Conservation (phyloP, 2,888 invertebrate species). For the Toxonevra muliebris region DNA sequence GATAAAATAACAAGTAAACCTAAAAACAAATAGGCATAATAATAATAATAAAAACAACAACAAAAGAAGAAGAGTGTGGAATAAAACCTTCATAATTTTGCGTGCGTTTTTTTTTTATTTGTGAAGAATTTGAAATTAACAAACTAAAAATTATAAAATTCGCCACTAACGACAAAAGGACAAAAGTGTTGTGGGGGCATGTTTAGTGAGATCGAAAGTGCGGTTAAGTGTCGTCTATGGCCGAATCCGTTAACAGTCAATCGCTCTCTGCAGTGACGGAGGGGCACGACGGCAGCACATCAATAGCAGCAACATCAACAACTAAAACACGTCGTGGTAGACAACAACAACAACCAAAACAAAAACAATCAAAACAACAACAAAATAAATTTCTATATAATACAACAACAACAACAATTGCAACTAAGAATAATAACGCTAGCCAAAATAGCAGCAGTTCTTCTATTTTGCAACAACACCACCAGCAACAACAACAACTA, state of each 20-base stretch:
- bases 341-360: constrained; percentile 24
- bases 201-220: constrained; percentile 68
- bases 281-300: constrained; percentile 66
- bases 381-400: constrained; percentile 29
- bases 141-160: constrained; percentile 28
- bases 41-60: constrained; percentile 18
- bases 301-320: constrained; percentile 38
- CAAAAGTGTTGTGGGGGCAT: constrained; percentile 59
- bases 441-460: constrained; percentile 13
- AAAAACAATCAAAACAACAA: constrained; percentile 34
- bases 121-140: constrained; percentile 17
- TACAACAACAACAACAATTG: constrained; percentile 31
- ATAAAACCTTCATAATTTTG: constrained; percentile 2
- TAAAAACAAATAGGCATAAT: constrained; percentile 8
- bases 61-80: neutral
- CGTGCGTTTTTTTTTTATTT: constrained; percentile 12
- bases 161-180: constrained; percentile 34
- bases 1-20: neutral
- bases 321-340: constrained; percentile 38
- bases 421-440: constrained; percentile 22
- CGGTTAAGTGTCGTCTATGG: constrained; percentile 88
- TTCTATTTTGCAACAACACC: constrained; percentile 9
- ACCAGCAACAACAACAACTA: constrained; percentile 38
- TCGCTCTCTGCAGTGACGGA: constrained; percentile 78
- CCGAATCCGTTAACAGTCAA: constrained; percentile 86